phyloP scores from a whole-genome alignment of 2,888 invertebrate genomes.

The Trichogramma evanescens region DNA sequence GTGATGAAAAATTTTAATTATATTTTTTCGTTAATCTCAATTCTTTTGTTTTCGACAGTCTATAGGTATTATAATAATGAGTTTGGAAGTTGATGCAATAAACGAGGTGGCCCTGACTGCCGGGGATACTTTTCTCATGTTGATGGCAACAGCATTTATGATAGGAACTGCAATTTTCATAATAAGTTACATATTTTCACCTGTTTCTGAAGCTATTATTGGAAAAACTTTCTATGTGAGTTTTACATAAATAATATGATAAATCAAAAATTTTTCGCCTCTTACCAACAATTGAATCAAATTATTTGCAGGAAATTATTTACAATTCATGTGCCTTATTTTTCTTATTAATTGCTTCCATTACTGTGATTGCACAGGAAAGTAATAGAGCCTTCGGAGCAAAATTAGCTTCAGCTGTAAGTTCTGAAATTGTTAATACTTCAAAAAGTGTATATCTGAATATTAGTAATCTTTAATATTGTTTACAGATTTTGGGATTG shows the following conservation, averaged over 20 bases:
- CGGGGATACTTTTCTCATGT: slow-evolving; percentile 16
- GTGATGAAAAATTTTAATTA: not conserved
- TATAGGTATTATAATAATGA: slow-evolving; percentile 14
- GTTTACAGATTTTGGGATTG: slow-evolving; percentile 16
- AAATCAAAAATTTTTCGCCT: too few relatives aligned
- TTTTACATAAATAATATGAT: not conserved
- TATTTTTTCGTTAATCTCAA: not conserved
- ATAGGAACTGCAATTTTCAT: slow-evolving; percentile 20
- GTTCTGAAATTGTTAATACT: not conserved
- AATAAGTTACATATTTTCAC: slow-evolving; percentile 21
- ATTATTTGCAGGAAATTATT: slow-evolving; percentile 14
- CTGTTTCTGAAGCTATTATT: slow-evolving; percentile 20
- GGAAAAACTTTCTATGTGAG: slow-evolving; percentile 15
- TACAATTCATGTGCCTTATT: slow-evolving; percentile 12
- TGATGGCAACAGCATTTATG: slow-evolving; percentile 20
- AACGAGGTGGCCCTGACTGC: not conserved
- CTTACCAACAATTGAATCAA: too few relatives aligned
- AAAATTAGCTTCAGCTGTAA: slow-evolving; percentile 13
- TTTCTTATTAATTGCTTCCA: slow-evolving; percentile 13
- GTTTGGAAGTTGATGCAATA: slow-evolving; percentile 11
- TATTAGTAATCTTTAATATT: not conserved
- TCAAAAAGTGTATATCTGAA: not conserved
- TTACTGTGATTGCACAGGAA: slow-evolving; percentile 9
- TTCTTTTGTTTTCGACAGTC: slow-evolving; percentile 2
- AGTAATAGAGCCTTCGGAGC: not conserved